These are phyloP conservation scores for Tiphia femorata DNA, from an alignment of 2,888 invertebrate genomes.

Conservation along the genomic window DNA sequence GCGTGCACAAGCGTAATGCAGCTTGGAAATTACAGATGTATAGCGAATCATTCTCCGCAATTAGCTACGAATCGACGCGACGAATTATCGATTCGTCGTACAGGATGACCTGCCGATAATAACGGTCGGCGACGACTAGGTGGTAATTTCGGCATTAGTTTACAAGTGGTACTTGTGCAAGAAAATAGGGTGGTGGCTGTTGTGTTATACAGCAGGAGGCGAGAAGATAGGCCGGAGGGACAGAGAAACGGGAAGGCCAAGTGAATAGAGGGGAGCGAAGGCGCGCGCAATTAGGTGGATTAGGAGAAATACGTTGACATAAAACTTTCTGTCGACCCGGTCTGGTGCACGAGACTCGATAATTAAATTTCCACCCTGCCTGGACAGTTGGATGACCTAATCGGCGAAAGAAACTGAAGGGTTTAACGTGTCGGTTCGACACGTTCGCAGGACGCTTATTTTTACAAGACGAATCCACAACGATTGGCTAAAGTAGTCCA, in stretches of 20 bases:
- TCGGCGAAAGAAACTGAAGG: no score
- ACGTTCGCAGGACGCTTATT: no score
- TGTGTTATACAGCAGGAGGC: no score
- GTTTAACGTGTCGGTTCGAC: no score
- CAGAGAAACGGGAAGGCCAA: background rate
- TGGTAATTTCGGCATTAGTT: no score
- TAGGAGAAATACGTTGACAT: constrained; percentile 18
- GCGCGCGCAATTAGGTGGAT: constrained; percentile 16
- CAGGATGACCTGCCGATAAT: no score
- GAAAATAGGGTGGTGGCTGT: no score
- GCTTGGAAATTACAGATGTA: background rate
- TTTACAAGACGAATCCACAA: no score
- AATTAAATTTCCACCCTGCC: constrained; percentile 22
- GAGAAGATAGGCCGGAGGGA: background rate
- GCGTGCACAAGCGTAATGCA: background rate
- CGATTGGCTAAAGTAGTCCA: no score
- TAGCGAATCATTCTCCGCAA: constrained; percentile 3
- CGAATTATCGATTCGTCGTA: constrained; percentile 16
- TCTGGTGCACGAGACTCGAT: constrained; percentile 7
- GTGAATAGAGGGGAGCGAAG: background rate
- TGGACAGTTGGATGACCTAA: no score
- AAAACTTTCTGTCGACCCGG: constrained; percentile 13
- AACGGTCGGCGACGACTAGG: no score
- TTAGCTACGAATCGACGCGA: constrained; percentile 1
- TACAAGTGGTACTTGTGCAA: no score